Evolutionary conservation across 2,113 vertebrate genomes (phyloP).

Genomic region (Plecotus auritus): DNA sequence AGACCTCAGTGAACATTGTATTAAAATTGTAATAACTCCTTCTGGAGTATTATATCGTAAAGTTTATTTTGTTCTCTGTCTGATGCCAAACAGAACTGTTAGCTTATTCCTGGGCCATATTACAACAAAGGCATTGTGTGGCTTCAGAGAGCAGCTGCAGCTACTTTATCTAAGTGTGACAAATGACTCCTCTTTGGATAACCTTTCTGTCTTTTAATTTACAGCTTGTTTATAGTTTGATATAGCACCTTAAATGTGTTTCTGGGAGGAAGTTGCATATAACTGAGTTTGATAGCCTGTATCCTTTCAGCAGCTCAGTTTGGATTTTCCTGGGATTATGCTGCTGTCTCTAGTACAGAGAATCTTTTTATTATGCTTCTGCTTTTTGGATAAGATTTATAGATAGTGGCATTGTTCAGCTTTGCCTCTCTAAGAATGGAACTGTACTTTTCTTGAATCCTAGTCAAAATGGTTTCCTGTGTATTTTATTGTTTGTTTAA

Average conservation of each 20-base stretch:
- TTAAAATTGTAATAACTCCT: conserved; percentile 9
- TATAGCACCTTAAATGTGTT: background rate
- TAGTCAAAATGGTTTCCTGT: conserved; percentile 16
- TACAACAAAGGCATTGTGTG: background rate
- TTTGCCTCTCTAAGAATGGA: background rate
- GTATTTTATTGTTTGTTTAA: conserved; percentile 44
- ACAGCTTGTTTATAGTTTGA: background rate
- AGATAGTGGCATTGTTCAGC: background rate
- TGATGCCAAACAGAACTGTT: conserved; percentile 21
- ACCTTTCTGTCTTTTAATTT: conserved; percentile 21
- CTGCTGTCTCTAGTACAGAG: background rate
- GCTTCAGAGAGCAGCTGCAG: conserved; percentile 15
- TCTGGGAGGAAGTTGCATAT: background rate
- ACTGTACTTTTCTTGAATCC: conserved; percentile 5
- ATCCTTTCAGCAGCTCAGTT: background rate
- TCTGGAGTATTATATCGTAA: background rate
- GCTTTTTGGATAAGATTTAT: background rate
- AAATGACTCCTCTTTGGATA: conserved; percentile 1
- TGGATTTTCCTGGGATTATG: background rate
- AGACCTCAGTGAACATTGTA: background rate
- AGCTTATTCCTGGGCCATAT: background rate
- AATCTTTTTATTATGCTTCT: background rate
- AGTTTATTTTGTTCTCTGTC: conserved; percentile 17
- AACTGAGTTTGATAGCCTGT: background rate
- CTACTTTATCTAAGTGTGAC: background rate